Conservation (phyloP, 2,888 invertebrate genomes). For the Epinotia ramella region DNA sequence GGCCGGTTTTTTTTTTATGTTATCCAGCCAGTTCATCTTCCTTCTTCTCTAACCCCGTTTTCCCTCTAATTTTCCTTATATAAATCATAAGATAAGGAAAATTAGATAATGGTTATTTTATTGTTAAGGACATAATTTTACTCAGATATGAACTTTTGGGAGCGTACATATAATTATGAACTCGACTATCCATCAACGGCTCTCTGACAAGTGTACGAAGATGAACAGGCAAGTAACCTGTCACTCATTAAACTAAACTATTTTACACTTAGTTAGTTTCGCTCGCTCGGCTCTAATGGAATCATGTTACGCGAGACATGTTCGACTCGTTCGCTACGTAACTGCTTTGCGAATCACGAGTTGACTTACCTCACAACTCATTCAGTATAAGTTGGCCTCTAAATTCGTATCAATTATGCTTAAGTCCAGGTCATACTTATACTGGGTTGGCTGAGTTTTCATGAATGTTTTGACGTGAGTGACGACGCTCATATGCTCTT, state of each 20-base stretch:
- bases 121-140: no score
- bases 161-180: no score
- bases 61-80: no score
- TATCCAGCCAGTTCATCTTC: no score
- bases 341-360: neutral
- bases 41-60: no score
- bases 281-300: slow-evolving; percentile 6
- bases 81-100: no score
- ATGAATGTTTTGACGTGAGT: neutral
- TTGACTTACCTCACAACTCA: neutral
- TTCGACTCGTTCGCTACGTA: neutral
- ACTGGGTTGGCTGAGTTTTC: neutral
- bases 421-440: neutral
- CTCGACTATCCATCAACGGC: no score
- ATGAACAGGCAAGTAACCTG: neutral
- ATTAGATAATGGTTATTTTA: no score
- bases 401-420: neutral
- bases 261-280: neutral
- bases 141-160: no score
- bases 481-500: slow-evolving; percentile 5
- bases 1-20: no score
- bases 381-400: neutral
- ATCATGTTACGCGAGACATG: slow-evolving; percentile 14
- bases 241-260: neutral
- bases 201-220: neutral